Evolutionary conservation across 2,888 invertebrate species (phyloP).

Genomic region (Calliopum simillimum): DNA sequence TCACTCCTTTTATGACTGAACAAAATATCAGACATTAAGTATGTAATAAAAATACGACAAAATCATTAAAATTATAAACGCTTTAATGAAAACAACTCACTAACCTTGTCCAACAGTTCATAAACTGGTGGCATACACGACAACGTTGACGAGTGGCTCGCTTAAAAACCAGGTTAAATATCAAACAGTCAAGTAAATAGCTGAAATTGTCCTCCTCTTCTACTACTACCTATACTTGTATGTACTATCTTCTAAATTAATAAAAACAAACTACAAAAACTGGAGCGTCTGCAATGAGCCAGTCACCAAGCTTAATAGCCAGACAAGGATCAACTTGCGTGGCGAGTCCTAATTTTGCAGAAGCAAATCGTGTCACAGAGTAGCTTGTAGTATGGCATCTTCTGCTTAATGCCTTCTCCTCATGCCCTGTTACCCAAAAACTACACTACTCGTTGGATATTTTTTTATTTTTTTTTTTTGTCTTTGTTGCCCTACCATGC

Average conservation of each 20-base stretch:
- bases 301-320: neutral
- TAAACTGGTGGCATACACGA: too few relatives aligned
- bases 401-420: neutral
- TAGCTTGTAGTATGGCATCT: neutral
- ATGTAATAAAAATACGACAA: neutral
- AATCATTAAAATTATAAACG: conserved; percentile 38
- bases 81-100: too few relatives aligned
- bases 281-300: neutral
- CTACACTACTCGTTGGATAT: neutral
- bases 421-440: too few relatives aligned
- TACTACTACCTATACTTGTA: too few relatives aligned
- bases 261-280: too few relatives aligned
- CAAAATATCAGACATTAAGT: neutral
- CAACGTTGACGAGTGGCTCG: conserved; percentile 54
- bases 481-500: neutral
- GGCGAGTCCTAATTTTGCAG: conserved; percentile 27
- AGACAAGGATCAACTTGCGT: conserved; percentile 15
- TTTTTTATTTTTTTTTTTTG: neutral
- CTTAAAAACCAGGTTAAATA: conserved; percentile 59
- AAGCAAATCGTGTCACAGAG: conserved; percentile 20
- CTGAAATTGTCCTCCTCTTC: neutral
- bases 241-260: too few relatives aligned
- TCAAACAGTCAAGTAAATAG: conserved; percentile 42
- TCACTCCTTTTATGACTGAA: neutral
- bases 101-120: too few relatives aligned